Percentiles rank a stretch among this genome's conserved stretches.
Conservation (phyloP, 2,888 invertebrate species). For the Melanargia galathea region DNA sequence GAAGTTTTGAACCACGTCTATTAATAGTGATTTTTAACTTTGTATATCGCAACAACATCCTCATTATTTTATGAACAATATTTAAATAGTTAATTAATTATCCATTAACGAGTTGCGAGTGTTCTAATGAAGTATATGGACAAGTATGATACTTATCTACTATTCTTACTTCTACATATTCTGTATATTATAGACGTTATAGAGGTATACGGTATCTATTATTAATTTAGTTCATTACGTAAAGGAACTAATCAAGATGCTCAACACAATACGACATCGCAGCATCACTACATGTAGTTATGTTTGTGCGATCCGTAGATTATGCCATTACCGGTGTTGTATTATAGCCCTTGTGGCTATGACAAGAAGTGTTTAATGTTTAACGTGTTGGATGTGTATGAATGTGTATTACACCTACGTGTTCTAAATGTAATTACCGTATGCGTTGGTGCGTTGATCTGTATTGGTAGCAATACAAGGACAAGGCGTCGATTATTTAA, state of each 20-base stretch:
- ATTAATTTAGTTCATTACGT: slow-evolving; percentile 16
- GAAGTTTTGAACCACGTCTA: too few relatives aligned
- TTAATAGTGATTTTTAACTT: too few relatives aligned
- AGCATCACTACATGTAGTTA: slow-evolving; percentile 19
- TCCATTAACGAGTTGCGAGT: too few relatives aligned
- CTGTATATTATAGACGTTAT: too few relatives aligned
- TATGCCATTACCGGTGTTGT: slow-evolving; percentile 4
- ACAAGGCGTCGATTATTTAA: slow-evolving; percentile 73
- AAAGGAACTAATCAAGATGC: slow-evolving; percentile 21
- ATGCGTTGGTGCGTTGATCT: slow-evolving; percentile 42
- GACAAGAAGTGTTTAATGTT: slow-evolving; percentile 16
- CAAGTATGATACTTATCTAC: too few relatives aligned
- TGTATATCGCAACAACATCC: too few relatives aligned
- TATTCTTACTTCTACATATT: neutral
- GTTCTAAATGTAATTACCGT: slow-evolving; percentile 39
- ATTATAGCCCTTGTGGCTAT: slow-evolving; percentile 17
- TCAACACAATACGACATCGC: slow-evolving; percentile 23
- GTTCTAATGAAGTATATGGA: too few relatives aligned
- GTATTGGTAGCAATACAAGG: slow-evolving; percentile 47
- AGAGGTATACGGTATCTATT: too few relatives aligned
- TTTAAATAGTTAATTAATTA: too few relatives aligned
- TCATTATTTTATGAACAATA: too few relatives aligned
- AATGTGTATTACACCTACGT: slow-evolving; percentile 23
- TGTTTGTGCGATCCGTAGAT: slow-evolving; percentile 9
- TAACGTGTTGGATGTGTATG: slow-evolving; percentile 10